A percentile compares a stretch with the other conserved stretches of the same genome.
Evolutionary conservation across 2,113 vertebrate species (phyloP).

Genomic region (Aptenodytes patagonicus): DNA sequence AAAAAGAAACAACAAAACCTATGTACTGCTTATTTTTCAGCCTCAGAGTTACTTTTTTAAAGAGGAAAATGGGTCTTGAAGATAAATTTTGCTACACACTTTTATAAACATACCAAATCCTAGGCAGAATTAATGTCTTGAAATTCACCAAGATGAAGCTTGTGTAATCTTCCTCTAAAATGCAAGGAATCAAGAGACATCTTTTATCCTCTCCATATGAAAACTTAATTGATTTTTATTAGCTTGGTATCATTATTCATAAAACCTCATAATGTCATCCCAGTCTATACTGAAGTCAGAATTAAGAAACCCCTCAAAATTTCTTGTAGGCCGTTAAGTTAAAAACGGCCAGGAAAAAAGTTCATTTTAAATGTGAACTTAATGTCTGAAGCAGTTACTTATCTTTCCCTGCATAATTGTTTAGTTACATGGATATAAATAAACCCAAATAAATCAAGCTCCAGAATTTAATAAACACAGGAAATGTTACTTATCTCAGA

Average conservation of each 20-base stretch:
- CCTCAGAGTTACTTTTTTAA: not conserved
- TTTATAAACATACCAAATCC: not conserved
- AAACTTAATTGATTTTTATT: not conserved
- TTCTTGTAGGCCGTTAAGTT: not conserved
- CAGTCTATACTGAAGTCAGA: not conserved
- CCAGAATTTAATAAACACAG: not conserved
- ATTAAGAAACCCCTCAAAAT: not conserved
- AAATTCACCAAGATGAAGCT: not conserved
- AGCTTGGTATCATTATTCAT: not conserved
- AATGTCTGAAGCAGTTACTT: not conserved
- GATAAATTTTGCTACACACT: not conserved
- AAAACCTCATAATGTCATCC: not conserved
- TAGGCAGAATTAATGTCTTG: not conserved
- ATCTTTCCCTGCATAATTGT: not conserved
- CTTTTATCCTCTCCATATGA: not conserved
- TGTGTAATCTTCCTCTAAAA: not conserved
- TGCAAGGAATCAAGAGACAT: not conserved
- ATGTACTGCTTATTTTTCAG: not conserved
- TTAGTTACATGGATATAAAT: not conserved
- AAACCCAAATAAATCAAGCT: not conserved
- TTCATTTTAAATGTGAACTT: fast-evolving
- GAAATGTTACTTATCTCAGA: not conserved
- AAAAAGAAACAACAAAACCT: not conserved
- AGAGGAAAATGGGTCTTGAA: not conserved
- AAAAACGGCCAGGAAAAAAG: not conserved